Base-by-base conservation (phyloP, 2,113 vertebrate species). In the Chionodraco myersi region DNA sequence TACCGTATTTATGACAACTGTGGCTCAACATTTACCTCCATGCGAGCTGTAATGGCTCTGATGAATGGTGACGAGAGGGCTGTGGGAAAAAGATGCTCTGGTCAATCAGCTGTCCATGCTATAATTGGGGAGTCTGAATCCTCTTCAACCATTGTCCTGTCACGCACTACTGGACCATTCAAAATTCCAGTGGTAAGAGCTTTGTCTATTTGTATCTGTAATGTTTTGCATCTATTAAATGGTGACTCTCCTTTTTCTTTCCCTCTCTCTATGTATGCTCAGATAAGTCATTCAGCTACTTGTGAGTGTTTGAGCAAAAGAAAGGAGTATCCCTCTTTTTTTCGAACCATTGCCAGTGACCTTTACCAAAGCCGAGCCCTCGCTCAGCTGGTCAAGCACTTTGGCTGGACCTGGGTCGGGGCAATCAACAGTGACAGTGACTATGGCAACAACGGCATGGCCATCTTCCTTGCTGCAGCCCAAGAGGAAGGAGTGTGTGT, bases 111-210 rank as follows among this genome's bases (percentile, higher is more conserved):
- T 47, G 92, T 95, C 26, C 92, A 93, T 70, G 93, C 92, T 41
- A 94, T 96, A 47, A 94, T 96, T 5, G 95, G 95, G 12, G 94
- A 95, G 77, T 93, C 94, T 1, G 94, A 94, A 67, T 95, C 95
- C 2, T 92, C 94, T 51, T 92, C 94, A 30, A 95, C 94, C 18
- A 92, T 96, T 65, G 92, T 93, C 9, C 76, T 95, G 5, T 67
- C 94, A 56, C 92, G 70, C 64, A 95, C 89, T 5, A 90, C 93
- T 23, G 94, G 94, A 11, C 93, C 94, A 4, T 95, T 95, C 71
- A 75, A 86, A 65, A 89, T 95, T 72, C 95, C 95, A 76, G 93
- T 95, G 93, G 95, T 95, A 90, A 86, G 86, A 77, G 2, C 1
- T 3, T 56, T 45, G 8, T 30, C 14, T 16, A 0, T 59, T 3